phyloP scores from a whole-genome alignment of 2,797 vertebrate species.

The Gobio occitaniae region DNA sequence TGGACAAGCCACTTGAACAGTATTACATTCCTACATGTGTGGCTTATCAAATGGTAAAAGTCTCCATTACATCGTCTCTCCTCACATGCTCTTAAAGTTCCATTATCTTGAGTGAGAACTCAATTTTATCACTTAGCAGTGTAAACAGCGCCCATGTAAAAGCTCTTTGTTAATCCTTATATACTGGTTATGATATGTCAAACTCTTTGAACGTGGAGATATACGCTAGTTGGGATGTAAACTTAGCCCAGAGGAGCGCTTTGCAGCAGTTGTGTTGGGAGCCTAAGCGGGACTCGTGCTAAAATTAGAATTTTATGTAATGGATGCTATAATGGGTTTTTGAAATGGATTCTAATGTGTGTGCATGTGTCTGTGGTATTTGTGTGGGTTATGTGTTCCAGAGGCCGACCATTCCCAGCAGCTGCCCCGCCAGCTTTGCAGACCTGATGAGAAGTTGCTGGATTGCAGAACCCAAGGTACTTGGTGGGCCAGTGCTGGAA shows the following conservation, averaged over 20 bases:
- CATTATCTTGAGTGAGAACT: slow-evolving; percentile 21
- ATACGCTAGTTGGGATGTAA: slow-evolving; percentile 25
- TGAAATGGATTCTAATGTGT: slow-evolving; percentile 38
- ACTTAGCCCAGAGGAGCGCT: slow-evolving; percentile 12
- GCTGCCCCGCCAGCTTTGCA: slow-evolving; percentile 95
- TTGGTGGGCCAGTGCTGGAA: background rate
- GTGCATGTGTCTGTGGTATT: slow-evolving; percentile 19
- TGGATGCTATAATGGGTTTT: slow-evolving; percentile 38
- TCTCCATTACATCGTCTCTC: slow-evolving; percentile 16
- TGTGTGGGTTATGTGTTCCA: slow-evolving; percentile 65
- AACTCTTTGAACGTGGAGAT: slow-evolving; percentile 1
- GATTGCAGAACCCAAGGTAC: slow-evolving; percentile 94
- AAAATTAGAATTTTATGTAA: slow-evolving; percentile 41
- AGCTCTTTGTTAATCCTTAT: slow-evolving; percentile 15
- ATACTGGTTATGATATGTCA: slow-evolving; percentile 11
- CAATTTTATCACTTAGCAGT: slow-evolving; percentile 2
- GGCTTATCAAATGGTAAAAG: slow-evolving; percentile 15
- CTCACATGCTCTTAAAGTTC: slow-evolving; percentile 22
- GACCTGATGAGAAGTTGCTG: slow-evolving; percentile 95
- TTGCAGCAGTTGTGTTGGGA: slow-evolving; percentile 30
- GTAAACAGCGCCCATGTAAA: slow-evolving; percentile 35
- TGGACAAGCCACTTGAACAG: background rate
- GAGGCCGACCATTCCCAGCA: slow-evolving; percentile 97
- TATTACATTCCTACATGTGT: slow-evolving; percentile 12
- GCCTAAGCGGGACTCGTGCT: slow-evolving; percentile 14